phyloP scores from a whole-genome alignment of 2,797 vertebrate species.

The Sebastes jordani region DNA sequence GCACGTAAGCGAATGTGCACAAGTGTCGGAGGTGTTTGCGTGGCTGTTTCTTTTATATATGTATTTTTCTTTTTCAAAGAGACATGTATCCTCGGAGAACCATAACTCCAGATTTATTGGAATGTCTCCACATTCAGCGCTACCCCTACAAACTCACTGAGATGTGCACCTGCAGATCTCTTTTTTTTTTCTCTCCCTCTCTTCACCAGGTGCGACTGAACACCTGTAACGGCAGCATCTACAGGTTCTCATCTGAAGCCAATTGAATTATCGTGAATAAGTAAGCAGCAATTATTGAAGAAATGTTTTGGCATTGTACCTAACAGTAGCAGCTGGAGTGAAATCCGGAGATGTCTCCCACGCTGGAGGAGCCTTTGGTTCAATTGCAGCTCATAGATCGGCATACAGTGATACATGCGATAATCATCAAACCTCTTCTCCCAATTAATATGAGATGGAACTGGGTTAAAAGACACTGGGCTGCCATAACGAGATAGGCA shows the following conservation, averaged over 20 bases:
- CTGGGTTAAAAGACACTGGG: not conserved
- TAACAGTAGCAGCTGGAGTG: constrained; percentile 24
- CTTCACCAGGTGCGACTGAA: constrained; percentile 31
- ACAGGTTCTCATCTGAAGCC: constrained; percentile 27
- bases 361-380: not conserved
- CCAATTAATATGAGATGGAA: not conserved
- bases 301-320: constrained; percentile 20
- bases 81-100: not conserved
- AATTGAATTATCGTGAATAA: constrained; percentile 45
- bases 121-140: not conserved
- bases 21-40: too few relatives aligned
- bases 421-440: not conserved
- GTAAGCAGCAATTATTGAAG: constrained; percentile 17
- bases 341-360: not conserved
- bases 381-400: not conserved
- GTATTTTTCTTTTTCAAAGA: not conserved
- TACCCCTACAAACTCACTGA: not conserved
- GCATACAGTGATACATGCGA: not conserved
- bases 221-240: constrained; percentile 42
- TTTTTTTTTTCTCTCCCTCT: not conserved
- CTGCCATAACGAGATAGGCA: not conserved
- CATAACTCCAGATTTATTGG: not conserved
- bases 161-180: constrained; percentile 11
- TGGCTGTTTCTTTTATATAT: too few relatives aligned
- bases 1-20: too few relatives aligned